Conservation (phyloP, 1,140 invertebrate genomes). For the Drosophila novamexicana region DNA sequence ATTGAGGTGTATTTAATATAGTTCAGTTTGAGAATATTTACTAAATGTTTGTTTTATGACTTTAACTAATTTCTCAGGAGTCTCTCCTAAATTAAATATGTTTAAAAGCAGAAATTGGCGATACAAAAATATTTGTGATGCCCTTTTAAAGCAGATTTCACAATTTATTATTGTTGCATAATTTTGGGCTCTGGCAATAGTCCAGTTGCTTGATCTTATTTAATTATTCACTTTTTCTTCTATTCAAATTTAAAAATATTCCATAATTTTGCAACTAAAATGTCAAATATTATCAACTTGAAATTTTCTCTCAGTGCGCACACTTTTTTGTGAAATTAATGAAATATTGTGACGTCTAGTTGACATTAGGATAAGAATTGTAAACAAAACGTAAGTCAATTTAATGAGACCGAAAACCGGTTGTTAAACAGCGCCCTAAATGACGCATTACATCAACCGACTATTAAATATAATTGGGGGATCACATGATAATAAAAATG, state of each 20-base stretch:
- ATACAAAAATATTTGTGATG: no score
- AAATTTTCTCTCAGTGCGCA: not conserved
- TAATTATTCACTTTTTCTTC: not conserved
- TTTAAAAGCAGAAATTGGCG: no score
- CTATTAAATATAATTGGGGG: constrained; percentile 15
- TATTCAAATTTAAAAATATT: not conserved
- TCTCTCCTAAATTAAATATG: no score
- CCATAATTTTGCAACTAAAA: no score
- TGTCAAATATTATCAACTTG: no score
- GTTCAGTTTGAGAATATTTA: no score
- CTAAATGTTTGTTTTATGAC: no score
- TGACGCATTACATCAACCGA: constrained; percentile 6
- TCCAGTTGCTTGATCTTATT: not conserved
- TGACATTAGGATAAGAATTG: constrained; percentile 1
- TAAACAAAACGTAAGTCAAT: constrained; percentile 9
- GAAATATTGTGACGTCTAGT: constrained; percentile 10
- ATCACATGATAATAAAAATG: constrained; percentile 24
- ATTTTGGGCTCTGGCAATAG: not conserved
- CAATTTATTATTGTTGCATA: not conserved
- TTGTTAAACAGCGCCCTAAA: not conserved
- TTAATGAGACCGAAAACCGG: constrained; percentile 31
- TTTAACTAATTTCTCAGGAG: no score
- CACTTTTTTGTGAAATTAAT: not conserved
- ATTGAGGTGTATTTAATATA: no score
- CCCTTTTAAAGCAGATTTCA: no score